Base-by-base conservation (phyloP, 2,888 invertebrate species). In the Linnaemya vulpina region DNA sequence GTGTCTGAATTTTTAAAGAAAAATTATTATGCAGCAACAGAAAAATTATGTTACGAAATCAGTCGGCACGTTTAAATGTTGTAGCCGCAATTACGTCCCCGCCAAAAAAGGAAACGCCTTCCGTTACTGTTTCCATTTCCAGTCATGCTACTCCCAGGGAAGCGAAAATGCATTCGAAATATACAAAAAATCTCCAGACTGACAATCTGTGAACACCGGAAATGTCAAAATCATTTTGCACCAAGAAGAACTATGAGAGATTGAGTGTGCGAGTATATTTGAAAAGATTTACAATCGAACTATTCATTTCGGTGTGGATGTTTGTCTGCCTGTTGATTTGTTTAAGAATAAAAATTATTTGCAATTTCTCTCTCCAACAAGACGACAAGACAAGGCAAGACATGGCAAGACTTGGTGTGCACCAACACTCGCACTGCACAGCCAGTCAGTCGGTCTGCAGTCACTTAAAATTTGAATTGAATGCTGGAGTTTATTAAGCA, bases 381-480 rank as follows among this genome's bases (percentile, higher is more conserved):
- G 55, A 43, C 63, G 51, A 62, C 38, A 74, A 49, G 55, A 43
- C n/a, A 43, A 67, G 68, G 38, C 65, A 30, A 20, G 74, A 74
- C 62, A 74, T 53, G 30, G 53, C 55, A 17, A 30, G 35, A 38
- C 67, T 60, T 17, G 51, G 60, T 60, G 17, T 60, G 30, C 46
- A 60, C 5, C 49, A 63, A 55, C n/a, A 75, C 40, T 75, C 35
- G 10, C 35, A 49, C n/a, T 46, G 22, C 49, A 49, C 43, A 43
- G 43, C 22, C 38, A 13, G 22, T 51, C 40, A n/a, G n/a, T n/a
- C n/a, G n/a, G 62, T 60, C 78, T 62, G 43, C 51, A 70, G 62
- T 51, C 62, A 62, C 78, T 78, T 70, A 35, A 70, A 79, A 65
- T 79, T 79, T 79, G 38, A 65, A 79, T 73, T 80, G 55, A 73